Evolutionary conservation across 2,888 invertebrate species (phyloP).

Genomic region (Hartigia nigra): DNA sequence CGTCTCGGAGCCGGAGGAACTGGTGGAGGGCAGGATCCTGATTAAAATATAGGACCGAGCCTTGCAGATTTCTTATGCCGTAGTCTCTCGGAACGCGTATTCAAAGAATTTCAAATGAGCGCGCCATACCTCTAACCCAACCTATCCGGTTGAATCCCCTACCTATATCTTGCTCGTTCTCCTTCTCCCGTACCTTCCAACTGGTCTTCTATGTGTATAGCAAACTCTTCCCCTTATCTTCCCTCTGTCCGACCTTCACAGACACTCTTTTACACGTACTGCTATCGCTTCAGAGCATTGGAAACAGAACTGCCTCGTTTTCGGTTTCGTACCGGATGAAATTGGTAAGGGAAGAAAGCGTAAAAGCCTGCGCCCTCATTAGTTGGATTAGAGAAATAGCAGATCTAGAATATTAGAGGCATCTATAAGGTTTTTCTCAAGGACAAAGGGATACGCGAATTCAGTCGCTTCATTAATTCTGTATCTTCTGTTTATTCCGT

Average conservation of each 20-base stretch:
- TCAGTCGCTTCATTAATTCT: neutral
- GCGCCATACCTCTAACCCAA: conserved; percentile 23
- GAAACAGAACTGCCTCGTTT: neutral
- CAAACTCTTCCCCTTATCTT: neutral
- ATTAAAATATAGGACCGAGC: conserved; percentile 63
- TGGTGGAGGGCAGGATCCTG: conserved; percentile 43
- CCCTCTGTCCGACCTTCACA: neutral
- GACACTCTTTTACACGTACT: neutral
- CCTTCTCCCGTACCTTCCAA: neutral
- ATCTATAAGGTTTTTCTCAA: neutral
- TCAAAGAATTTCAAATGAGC: conserved; percentile 63
- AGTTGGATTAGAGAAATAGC: neutral
- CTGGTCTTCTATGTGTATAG: neutral
- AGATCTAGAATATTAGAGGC: neutral
- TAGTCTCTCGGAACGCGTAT: conserved; percentile 47
- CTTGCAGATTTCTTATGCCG: conserved; percentile 53
- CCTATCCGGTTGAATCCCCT: neutral
- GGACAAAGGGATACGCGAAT: neutral
- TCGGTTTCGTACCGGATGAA: neutral
- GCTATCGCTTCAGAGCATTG: neutral
- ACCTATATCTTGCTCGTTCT: neutral
- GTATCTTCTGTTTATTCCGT: neutral
- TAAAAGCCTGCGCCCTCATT: neutral
- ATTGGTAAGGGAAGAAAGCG: no score
- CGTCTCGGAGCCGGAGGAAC: conserved; percentile 33